These are phyloP conservation scores for Nixonia krombeini DNA, from an alignment of 1,140 invertebrate species.

Conservation along the genomic window DNA sequence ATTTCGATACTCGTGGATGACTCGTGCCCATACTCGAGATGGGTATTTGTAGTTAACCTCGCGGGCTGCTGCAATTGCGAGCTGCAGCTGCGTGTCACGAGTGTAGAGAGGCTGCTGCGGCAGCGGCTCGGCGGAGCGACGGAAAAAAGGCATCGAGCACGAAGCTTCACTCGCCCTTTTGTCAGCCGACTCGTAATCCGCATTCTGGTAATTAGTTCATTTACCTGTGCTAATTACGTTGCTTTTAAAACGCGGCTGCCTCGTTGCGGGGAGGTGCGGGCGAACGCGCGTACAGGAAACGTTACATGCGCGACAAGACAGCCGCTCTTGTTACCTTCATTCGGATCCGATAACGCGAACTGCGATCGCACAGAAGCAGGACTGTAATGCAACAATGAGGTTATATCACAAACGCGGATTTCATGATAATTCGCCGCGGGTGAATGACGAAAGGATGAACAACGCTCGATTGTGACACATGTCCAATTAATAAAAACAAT, in stretches of 20 bases:
- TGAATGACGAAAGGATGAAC: slow-evolving; percentile 18
- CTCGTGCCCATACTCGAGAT: slow-evolving; percentile 25
- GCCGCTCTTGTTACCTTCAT: slow-evolving; percentile 24
- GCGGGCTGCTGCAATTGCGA: slow-evolving; percentile 13
- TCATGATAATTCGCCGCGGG: slow-evolving; percentile 43
- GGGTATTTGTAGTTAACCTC: slow-evolving; percentile 31
- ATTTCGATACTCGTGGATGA: slow-evolving; percentile 59
- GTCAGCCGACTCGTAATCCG: slow-evolving; percentile 59
- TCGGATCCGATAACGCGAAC: slow-evolving; percentile 18
- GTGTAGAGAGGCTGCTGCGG: background rate
- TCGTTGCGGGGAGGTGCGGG: slow-evolving; percentile 34
- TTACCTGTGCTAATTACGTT: slow-evolving; percentile 68
- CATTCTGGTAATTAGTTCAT: slow-evolving; percentile 70
- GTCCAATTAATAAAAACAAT: slow-evolving; percentile 42
- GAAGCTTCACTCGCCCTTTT: slow-evolving; percentile 48
- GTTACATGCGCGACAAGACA: slow-evolving; percentile 21
- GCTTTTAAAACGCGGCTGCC: slow-evolving; percentile 55
- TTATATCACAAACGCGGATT: slow-evolving; percentile 31
- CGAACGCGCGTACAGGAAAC: slow-evolving; percentile 9
- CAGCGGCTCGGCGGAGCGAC: slow-evolving; percentile 14
- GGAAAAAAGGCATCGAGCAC: slow-evolving; percentile 40
- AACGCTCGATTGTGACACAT: slow-evolving; percentile 34
- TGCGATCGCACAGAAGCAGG: slow-evolving; percentile 10
- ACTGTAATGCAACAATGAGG: slow-evolving; percentile 23
- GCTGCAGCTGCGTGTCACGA: slow-evolving; percentile 15